Evolutionary conservation across 2,113 vertebrate species (phyloP), one percentile per base, ranked within the genome.

Genomic region (Pomatostomus ruficeps): DNA sequence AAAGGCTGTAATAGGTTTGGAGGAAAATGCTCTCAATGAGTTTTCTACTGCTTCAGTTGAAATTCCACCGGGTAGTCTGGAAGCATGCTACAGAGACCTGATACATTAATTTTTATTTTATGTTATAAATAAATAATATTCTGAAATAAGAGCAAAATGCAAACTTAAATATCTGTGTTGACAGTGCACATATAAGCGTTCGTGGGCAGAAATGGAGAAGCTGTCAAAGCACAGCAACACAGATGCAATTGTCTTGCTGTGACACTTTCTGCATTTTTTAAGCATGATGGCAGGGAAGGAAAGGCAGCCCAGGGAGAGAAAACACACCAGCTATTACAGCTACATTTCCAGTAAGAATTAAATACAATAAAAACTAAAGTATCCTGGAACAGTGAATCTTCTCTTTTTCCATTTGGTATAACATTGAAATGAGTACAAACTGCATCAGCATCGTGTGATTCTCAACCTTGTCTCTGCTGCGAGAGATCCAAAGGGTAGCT

Each of bases 81-180:
- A 73, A 83, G 29, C 19, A 54, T 11, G 33, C 59, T 77, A 58
- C 12, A 73, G 62, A 90, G 46, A 67, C 38, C 51, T 15, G 17
- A 80, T n/a, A 71, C 31, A 66, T 66, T 92, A 66, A 83, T 73
- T 83, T 91, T 91, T 88, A 67, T 85, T 89, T 91, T 70, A 33
- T 58, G 42, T 77, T 76, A 66, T 76, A 91, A 93, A 94, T 95
- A 88, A 94, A 49, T 84, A 84, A 77, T 89, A 74, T 15, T 76
- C 29, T 52, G 40, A 74, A 93, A 84, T 70, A 75, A 75, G 42
- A 92, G 42, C 61, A 49, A 91, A 91, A 90, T 42, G 36, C 63
- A 70, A 35, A 46, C 54, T 55, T 81, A 63, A 88, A 55, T 36
- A 55, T 55, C 87, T 70, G 59, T 87, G 73, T 91, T 89, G 91